Base-by-base conservation (phyloP, 2,113 vertebrate genomes). In the Desmodus rotundus region DNA sequence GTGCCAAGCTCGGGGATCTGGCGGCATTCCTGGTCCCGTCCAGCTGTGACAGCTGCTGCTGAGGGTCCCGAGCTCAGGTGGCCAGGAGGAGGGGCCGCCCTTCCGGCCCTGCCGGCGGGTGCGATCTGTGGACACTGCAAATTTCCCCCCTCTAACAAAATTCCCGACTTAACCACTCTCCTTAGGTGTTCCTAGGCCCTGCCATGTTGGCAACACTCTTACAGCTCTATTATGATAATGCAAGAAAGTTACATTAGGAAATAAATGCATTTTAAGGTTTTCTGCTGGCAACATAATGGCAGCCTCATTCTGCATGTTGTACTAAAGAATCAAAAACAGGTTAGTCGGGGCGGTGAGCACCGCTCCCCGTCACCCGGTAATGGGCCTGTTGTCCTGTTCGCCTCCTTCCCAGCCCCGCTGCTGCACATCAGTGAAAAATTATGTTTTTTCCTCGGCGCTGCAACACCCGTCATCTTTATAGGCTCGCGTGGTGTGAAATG, bases 211-310 rank as follows among this genome's bases (percentile, higher is more conserved):
- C 90, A 96, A 94, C 96, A 97, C 94, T 43, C 41, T 98, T 98
- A 98, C 97, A 90, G 86, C 98, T 98, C 97, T 98, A 96, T 98
- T 98, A 98, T 98, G 97, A 98, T 98, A 98, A 98, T 97, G 87
- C 94, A 87, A 96, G 97, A 97, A 98, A 98, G 96, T 93, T 97
- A 87, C 96, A 94, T 98, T 97, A 97, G 65, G 95, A 98, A 98
- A 98, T 97, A 98, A 98, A 98, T 98, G 95, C 87, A 94, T 98
- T 98, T 98, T 97, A 97, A 97, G 96, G 96, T 97, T 12, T 73
- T 73, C 17, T 89, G 89, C 97, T 96, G 97, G 98, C 98, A 98
- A 97, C 95, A 94, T 98, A 98, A 98, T 95, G 93, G 97, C 98
- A 97, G 97, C 96, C 97, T 98, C 88, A 67, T 98, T 98, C 96